A percentile compares a stretch with the other conserved stretches of the same genome.
Evolutionary conservation across 2,888 invertebrate species (phyloP).

Genomic region (Platynereis dumerilii): DNA sequence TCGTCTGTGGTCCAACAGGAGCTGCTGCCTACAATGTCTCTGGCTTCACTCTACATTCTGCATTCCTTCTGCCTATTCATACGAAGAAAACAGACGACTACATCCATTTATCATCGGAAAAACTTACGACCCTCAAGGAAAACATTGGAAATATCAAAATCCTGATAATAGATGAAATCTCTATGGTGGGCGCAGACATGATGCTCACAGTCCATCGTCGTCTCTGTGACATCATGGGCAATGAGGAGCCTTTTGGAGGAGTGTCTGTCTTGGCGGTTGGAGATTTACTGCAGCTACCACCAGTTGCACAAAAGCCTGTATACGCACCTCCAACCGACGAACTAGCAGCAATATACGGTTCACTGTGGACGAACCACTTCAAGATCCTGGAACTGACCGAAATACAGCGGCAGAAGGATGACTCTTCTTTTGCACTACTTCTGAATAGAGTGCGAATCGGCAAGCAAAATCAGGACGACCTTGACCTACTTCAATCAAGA

Average conservation of each 20-base stretch:
- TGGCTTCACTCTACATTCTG: not conserved
- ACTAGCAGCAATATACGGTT: not conserved
- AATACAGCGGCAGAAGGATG: too few relatives aligned
- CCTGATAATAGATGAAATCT: not conserved
- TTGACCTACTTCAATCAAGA: too few relatives aligned
- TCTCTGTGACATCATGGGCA: too few relatives aligned
- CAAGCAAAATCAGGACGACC: not conserved
- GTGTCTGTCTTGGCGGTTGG: not conserved
- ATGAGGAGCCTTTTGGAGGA: not conserved
- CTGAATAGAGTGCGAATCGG: not conserved
- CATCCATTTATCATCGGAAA: not conserved
- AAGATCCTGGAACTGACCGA: not conserved
- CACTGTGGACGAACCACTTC: not conserved
- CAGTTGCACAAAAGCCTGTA: not conserved
- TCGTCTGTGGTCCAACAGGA: too few relatives aligned
- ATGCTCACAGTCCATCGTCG: too few relatives aligned
- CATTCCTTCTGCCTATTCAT: not conserved
- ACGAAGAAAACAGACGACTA: too few relatives aligned
- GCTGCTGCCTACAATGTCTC: not conserved
- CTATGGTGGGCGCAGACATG: not conserved
- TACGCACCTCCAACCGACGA: not conserved
- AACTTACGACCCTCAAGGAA: not conserved
- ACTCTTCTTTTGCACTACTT: too few relatives aligned
- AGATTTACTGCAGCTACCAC: not conserved
- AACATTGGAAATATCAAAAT: not conserved